Evolutionary conservation across 92 coral and sea anemone species (phyloP), one percentile per base, ranked within the genome.

Genomic region (Isaurus tuberculatus): DNA sequence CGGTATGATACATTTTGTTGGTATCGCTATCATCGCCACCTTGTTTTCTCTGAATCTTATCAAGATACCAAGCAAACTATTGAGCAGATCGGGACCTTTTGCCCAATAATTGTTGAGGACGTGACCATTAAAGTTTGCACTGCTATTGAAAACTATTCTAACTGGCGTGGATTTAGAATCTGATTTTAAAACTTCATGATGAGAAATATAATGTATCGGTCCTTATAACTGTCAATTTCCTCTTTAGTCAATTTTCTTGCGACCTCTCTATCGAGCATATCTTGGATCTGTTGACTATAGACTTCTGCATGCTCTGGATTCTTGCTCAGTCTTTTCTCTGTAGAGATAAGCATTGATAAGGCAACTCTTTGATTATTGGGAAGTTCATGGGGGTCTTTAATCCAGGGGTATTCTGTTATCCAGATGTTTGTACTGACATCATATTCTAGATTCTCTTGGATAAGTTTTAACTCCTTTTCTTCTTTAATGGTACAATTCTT

Each of bases 181-280:
- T 14, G 94, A 89, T 10, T 85, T 87, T 11, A 88, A 43, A 17
- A 88, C 92, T 49, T 84, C 94, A 20, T 88, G 87, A 65, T 91
- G 94, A 1, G 89, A 73, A 2, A 91, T 81, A 46, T 91, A 88
- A 70, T 91, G 91, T 17, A 74, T 74, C 25, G 92, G 90, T 32
- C 88, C 86, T 26, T 17, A 64, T 91, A 84, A 8, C 51, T 27
- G 15, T 79, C 80, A 33, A 87, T 13, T 36, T 90, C 90, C 32
- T 83, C 81, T 87, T 67, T 40, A 9, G 65, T 78, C 7, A 89
- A 58, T 55, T 85, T 89, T 20, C 89, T 64, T 8, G 89, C 89
- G 22, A 89, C 85, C 46, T 31, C 60, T 67, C 88, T 64, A 26
- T 53, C 70, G 1, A 79, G 19, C 92, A 89, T 89, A n/a, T 89